phyloP scores from a whole-genome alignment of 2,113 vertebrate genomes.

The Gymnarchus niloticus region DNA sequence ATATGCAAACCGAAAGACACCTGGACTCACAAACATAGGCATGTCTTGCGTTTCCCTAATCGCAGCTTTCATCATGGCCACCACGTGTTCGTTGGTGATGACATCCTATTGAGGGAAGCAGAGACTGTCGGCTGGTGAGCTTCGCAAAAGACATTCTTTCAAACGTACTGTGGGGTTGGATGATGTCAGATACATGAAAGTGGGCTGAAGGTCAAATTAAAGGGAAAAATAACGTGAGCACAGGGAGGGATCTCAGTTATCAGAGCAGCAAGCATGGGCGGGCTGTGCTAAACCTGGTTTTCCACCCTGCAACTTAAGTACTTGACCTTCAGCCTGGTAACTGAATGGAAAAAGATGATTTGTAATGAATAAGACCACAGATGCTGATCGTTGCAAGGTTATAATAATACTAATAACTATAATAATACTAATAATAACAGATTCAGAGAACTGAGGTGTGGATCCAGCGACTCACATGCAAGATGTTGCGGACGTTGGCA shows the following conservation, averaged over 20 bases:
- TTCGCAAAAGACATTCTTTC: background rate
- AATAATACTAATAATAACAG: background rate
- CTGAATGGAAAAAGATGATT: background rate
- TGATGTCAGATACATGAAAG: background rate
- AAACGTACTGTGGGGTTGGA: background rate
- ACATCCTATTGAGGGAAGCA: conserved; percentile 71
- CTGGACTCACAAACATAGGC: conserved; percentile 91
- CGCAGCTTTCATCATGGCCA: conserved; percentile 95
- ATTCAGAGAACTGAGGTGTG: background rate
- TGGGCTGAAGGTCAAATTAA: background rate
- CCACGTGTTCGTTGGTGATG: conserved; percentile 89
- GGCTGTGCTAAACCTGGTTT: background rate
- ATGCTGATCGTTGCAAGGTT: background rate
- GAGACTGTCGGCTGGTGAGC: background rate
- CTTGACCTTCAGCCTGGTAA: background rate
- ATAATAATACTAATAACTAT: background rate
- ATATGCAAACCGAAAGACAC: conserved; percentile 42
- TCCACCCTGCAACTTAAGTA: background rate
- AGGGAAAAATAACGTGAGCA: background rate
- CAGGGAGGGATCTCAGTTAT: background rate
- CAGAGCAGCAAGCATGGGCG: background rate
- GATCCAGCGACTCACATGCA: conserved; percentile 75
- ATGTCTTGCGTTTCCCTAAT: conserved; percentile 85
- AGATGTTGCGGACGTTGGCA: conserved; percentile 81
- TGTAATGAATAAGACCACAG: background rate